Conservation (phyloP, 1,140 invertebrate genomes). For the Drosophila kikkawai region DNA sequence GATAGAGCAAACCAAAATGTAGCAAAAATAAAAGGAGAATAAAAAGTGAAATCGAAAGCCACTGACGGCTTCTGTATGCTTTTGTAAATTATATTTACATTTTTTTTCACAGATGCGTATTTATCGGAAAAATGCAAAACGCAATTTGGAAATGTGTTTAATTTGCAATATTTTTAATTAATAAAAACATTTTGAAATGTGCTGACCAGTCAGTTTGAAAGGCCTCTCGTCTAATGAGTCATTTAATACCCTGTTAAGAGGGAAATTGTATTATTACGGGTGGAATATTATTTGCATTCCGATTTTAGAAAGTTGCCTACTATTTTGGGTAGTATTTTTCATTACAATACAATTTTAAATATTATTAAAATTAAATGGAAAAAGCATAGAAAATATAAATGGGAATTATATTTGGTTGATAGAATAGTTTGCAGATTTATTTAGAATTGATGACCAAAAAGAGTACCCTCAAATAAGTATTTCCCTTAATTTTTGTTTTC, state of each 20-base stretch:
- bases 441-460: neutral
- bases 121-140: slow-evolving; percentile 61
- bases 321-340: neutral
- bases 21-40: slow-evolving; percentile 8
- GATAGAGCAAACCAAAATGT: slow-evolving; percentile 19
- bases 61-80: slow-evolving; percentile 42
- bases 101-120: slow-evolving; percentile 49
- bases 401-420: neutral
- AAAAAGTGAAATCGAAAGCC: slow-evolving; percentile 10
- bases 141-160: slow-evolving; percentile 75
- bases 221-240: neutral
- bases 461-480: too few species aligned
- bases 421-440: too few species aligned
- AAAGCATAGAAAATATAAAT: neutral
- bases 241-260: neutral
- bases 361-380: neutral
- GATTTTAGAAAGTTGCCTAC: neutral
- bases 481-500: too few species aligned
- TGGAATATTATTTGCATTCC: neutral
- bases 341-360: neutral
- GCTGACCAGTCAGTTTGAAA: slow-evolving; percentile 54
- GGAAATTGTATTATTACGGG: neutral
- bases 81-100: slow-evolving; percentile 72
- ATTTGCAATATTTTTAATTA: slow-evolving; percentile 78
- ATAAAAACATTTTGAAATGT: slow-evolving; percentile 77